Percentiles rank a stretch among this genome's conserved stretches.
Conservation (phyloP, 2,797 vertebrate genomes). For the Alcedo quadribrachys region DNA sequence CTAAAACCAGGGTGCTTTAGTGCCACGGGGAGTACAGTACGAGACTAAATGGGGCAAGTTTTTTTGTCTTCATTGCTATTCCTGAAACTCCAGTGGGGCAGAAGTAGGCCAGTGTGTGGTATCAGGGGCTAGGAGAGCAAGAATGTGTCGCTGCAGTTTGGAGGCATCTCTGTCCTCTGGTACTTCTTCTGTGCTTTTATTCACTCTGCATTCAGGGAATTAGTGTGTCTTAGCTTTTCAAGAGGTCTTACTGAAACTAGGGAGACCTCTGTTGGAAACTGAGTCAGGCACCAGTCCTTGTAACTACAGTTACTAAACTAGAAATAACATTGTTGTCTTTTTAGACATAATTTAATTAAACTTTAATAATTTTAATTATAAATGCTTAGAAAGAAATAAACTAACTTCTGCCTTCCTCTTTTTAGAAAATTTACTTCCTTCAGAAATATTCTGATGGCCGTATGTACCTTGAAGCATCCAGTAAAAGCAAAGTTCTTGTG, state of each 20-base stretch:
- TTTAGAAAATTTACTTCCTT: neutral
- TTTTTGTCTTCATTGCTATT: neutral
- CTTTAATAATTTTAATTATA: neutral
- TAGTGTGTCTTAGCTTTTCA: slow-evolving; percentile 57
- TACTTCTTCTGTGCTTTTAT: slow-evolving; percentile 3
- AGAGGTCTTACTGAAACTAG: neutral
- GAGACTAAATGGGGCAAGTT: neutral
- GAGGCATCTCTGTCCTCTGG: neutral
- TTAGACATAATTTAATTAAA: slow-evolving; percentile 10
- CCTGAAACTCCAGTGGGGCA: neutral
- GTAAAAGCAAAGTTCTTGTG: neutral
- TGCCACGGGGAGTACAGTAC: neutral
- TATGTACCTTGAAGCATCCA: neutral
- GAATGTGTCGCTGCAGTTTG: neutral
- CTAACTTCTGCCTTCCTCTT: neutral
- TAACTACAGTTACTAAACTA: neutral
- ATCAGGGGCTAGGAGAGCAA: neutral
- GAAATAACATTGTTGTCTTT: neutral
- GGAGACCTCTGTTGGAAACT: neutral
- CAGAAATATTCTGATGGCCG: neutral
- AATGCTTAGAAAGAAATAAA: neutral
- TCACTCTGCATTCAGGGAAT: slow-evolving; percentile 66
- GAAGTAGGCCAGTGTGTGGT: neutral
- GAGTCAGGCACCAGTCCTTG: neutral
- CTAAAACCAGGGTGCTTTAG: neutral